phyloP scores from a whole-genome alignment of 2,797 vertebrate species.

The Sebastiscus albofasciatus region DNA sequence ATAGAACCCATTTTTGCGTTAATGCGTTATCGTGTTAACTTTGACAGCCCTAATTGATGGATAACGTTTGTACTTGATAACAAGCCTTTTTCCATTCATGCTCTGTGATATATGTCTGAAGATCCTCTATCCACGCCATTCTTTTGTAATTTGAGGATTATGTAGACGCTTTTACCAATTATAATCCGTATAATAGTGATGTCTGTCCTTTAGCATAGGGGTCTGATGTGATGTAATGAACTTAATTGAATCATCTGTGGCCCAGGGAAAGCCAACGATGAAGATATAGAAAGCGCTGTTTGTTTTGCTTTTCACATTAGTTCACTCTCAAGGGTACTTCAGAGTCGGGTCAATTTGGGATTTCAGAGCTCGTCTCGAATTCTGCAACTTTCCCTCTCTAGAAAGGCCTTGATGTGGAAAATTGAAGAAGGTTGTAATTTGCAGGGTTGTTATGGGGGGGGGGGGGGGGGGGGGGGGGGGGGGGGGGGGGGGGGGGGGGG shows the following conservation, averaged over 20 bases:
- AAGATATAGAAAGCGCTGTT: conserved; percentile 19
- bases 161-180: too few species aligned
- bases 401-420: conserved; percentile 70
- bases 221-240: neutral
- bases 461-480: too few species aligned
- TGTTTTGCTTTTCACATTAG: conserved; percentile 21
- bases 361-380: conserved; percentile 28
- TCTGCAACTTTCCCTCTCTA: conserved; percentile 40
- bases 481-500: too few species aligned
- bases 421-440: conserved; percentile 72
- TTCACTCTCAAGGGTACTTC: conserved; percentile 43
- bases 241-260: neutral
- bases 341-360: conserved; percentile 34
- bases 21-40: rapidly evolving
- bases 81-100: rapidly evolving
- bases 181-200: rapidly evolving
- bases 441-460: conserved; percentile 50
- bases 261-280: neutral
- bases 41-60: too few species aligned
- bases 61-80: too few species aligned
- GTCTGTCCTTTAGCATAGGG: too few species aligned
- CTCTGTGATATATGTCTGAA: too few species aligned
- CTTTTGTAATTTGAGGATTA: too few species aligned
- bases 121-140: too few species aligned
- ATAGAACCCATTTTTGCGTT: rapidly evolving